Evolutionary conservation across 92 coral and sea anemone genomes (phyloP).

Genomic region (Actinernus sp.): DNA sequence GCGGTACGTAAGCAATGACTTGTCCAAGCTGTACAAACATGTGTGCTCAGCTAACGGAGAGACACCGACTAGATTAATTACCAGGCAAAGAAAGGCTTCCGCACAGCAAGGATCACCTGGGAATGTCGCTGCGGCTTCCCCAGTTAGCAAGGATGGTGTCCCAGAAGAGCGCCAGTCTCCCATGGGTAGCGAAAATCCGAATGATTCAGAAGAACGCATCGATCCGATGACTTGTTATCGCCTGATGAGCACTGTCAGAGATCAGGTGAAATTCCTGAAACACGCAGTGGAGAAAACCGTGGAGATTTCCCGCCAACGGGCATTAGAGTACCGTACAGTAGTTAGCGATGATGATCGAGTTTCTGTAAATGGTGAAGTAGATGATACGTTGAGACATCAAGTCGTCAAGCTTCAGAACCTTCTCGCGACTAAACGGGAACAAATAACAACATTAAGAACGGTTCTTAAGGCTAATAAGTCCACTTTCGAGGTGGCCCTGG

Average conservation of each 20-base stretch:
- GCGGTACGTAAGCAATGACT: constrained; percentile 90
- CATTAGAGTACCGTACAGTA: constrained; percentile 74
- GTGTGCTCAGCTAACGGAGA: constrained; percentile 98
- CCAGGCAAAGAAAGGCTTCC: background rate
- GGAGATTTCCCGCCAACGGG: constrained; percentile 88
- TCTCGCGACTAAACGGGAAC: constrained; percentile 97
- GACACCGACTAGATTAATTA: constrained; percentile 64
- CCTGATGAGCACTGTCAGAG: constrained; percentile 95
- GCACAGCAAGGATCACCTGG: background rate
- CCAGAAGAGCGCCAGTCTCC: constrained; percentile 91
- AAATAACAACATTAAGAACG: constrained; percentile 93
- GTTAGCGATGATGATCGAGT: constrained; percentile 65
- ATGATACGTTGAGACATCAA: constrained; percentile 86
- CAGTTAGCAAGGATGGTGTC: constrained; percentile 37
- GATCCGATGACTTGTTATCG: constrained; percentile 97
- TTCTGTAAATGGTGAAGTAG: constrained; percentile 66
- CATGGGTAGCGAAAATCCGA: constrained; percentile 91
- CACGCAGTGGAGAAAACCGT: constrained; percentile 97
- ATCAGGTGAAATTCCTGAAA: constrained; percentile 94
- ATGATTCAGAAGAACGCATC: constrained; percentile 79
- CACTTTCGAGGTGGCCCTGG: constrained; percentile 95
- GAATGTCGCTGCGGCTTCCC: constrained; percentile 17
- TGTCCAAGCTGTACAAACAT: constrained; percentile 87
- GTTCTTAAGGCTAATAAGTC: constrained; percentile 99
- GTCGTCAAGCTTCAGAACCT: constrained; percentile 87